These are phyloP conservation scores for Fratercula arctica DNA, from an alignment of 2,797 vertebrate species.

Conservation along the genomic window DNA sequence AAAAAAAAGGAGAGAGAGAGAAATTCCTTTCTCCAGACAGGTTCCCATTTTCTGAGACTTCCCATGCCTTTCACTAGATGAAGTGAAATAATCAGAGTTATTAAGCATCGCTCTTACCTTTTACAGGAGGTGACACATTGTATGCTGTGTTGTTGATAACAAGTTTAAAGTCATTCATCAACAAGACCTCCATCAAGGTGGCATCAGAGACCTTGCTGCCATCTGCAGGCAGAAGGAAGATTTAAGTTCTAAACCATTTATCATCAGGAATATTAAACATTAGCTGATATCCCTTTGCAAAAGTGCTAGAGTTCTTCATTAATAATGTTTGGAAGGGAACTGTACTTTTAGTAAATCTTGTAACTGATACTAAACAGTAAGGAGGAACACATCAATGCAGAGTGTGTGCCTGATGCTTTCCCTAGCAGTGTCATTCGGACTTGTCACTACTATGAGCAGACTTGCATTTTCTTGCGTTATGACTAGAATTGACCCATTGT, in stretches of 20 bases:
- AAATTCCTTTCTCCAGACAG: background rate
- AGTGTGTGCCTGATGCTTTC: background rate
- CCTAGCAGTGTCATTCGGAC: background rate
- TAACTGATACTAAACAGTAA: background rate
- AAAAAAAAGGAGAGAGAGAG: background rate
- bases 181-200: constrained; percentile 82
- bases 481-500: background rate
- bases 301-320: background rate
- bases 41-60: background rate
- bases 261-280: background rate
- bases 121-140: constrained; percentile 75
- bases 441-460: background rate
- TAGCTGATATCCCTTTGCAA: background rate
- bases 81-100: background rate
- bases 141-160: constrained; percentile 82
- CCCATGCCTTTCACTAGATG: background rate
- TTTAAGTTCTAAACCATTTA: background rate
- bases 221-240: constrained; percentile 75
- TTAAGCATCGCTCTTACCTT: constrained; percentile 74
- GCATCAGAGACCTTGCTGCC: constrained; percentile 80
- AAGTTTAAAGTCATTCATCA: constrained; percentile 88
- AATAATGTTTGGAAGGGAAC: background rate
- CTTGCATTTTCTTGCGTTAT: background rate
- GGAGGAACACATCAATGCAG: background rate
- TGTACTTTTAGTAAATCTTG: background rate